Evolutionary conservation across 2,797 vertebrate genomes (phyloP).

Genomic region (Cyprinodon diabolis): DNA sequence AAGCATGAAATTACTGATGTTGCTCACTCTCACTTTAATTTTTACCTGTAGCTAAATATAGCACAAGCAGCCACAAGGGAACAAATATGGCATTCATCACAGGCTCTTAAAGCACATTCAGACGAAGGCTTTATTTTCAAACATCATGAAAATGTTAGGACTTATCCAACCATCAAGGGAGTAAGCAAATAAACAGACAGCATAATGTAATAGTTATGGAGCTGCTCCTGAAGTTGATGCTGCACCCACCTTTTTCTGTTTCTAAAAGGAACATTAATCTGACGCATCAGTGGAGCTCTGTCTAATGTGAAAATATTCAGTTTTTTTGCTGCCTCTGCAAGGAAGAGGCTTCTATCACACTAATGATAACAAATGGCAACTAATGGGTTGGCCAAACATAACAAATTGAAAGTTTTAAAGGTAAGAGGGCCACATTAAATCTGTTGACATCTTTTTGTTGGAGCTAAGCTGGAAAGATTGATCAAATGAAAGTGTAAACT

Average conservation of each 20-base stretch:
- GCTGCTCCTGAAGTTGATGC: constrained; percentile 65
- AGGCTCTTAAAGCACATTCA: constrained; percentile 45
- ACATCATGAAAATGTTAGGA: constrained; percentile 30
- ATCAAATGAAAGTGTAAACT: constrained; percentile 51
- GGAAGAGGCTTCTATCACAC: constrained; percentile 89
- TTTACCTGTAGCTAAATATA: constrained; percentile 43
- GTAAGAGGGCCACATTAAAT: constrained; percentile 93
- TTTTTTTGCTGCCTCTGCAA: constrained; percentile 82
- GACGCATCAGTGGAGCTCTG: constrained; percentile 76
- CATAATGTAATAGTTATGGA: constrained; percentile 65
- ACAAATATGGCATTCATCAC: constrained; percentile 44
- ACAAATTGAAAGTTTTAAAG: constrained; percentile 99
- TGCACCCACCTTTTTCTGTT: constrained; percentile 68
- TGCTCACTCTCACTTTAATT: constrained; percentile 22
- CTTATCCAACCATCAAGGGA: constrained; percentile 57
- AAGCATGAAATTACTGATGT: constrained; percentile 37
- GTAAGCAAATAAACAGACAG: constrained; percentile 67
- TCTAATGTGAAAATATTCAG: constrained; percentile 90
- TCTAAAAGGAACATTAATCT: constrained; percentile 73
- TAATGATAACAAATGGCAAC: constrained; percentile 99
- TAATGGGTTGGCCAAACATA: constrained; percentile 99
- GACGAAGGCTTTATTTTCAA: constrained; percentile 32
- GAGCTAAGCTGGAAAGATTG: constrained; percentile 63
- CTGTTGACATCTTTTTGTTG: constrained; percentile 72
- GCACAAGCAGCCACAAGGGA: constrained; percentile 14